Evolutionary conservation across 2,888 invertebrate genomes (phyloP), one percentile per base, ranked within the genome.

Genomic region (Cacoxenus indagator): DNA sequence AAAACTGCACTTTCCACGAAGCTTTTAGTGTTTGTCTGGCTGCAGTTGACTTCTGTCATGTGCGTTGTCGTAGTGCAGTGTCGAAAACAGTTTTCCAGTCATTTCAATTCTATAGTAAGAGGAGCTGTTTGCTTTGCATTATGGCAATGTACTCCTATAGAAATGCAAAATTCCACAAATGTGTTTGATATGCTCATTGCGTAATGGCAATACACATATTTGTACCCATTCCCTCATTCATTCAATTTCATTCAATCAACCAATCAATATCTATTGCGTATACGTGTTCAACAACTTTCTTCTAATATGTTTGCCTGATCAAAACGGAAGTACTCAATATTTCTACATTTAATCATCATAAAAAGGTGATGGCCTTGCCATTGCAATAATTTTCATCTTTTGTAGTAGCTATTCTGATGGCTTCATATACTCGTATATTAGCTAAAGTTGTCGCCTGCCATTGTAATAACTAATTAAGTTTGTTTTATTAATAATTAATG

Each of bases 401-500:
- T 29, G 57, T 14, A 9, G 14, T 8, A 27, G 4, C n/a, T 55
- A n/a, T 29, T 29, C 1, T 17, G n/a, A 29, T 57, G 57, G 57
- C 48, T 57, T 57, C 27, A 57, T 57, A 57, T 29, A 27, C n/a
- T n/a, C n/a, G n/a, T 57, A 29, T 8, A 37, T 11, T 2, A 5
- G 9, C 27, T 4, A 17, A 45, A 62, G 22, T 61, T 62, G 37
- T 22, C 31, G 24, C n/a, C 2, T 62, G 19, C 27, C 55, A 27
- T 55, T 24, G 26, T n/a, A 26, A 27, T 62, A 24, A n/a, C 22
- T 24, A 17, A 37, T 43, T 24, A 45, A 62, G 45, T n/a, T 5
- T n/a, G n/a, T 62, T 62, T 62, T 62, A 62, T 62, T 37, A 43
- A 24, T 62, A 62, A 62, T 62, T 62, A 62, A 43, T 62, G 43